Evolutionary conservation across 2,888 invertebrate species (phyloP), one percentile per base, ranked within the genome.

Genomic region (Onthophagus sagittarius): DNA sequence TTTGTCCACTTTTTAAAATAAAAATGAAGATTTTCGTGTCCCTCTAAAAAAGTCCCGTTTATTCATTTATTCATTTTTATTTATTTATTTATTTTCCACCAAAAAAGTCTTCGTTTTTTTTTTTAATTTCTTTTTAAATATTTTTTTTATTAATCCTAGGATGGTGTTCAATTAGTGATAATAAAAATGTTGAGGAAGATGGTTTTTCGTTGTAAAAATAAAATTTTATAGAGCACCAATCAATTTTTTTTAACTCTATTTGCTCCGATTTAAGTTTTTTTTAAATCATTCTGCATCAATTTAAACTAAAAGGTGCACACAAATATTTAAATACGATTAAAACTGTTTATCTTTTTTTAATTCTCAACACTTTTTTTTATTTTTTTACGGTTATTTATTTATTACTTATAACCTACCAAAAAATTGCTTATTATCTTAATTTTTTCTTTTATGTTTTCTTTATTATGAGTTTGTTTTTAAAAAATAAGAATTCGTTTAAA

Each of bases 171-270:
- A 71, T 72, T 53, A 9, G 39, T 53, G 39, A 53, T 53, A 74
- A 23, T 23, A 23, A 23, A 73, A 78, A 76, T 76, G 74, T 77
- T 76, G 76, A 78, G 79, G 79, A 79, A 79, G 79, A 78, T 79
- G 78, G 77, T 74, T 76, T 78, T 80, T 80, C 79, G 79, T 80
- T 79, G 79, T 79, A 79, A 80, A 80, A 80, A 79, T 79, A 79
- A 83, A 73, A 83, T 53, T 53, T 53, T 81, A 23, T 83, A 83
- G 82, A 83, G 83, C 83, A 83, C 83, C 82, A 80, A 79, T 78
- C 77, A 78, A 77, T 75, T 73, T 72, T 53, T 82, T 81, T 79
- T 79, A n/a, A 76, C 77, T 75, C 75, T 71, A 73, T 77, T 77
- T 76, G 71, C 73, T 71, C 33, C 63, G 33, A 64, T 32, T 65